phyloP scores from a whole-genome alignment of 2,113 vertebrate genomes.

The Helogale parvula region DNA sequence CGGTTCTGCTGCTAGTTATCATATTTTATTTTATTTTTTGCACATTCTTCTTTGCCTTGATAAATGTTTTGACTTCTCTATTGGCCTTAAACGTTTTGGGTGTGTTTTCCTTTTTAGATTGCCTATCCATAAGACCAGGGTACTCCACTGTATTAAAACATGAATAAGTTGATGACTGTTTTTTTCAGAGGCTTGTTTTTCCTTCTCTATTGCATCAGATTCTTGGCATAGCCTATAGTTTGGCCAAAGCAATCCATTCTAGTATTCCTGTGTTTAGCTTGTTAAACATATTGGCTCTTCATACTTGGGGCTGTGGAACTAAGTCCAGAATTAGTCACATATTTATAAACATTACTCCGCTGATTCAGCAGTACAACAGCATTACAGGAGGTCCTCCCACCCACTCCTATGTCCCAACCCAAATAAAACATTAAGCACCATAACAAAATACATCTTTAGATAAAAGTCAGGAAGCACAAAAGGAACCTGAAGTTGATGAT shows the following conservation, averaged over 20 bases:
- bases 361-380: constrained; percentile 39
- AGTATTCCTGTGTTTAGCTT: constrained; percentile 52
- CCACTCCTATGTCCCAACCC: background rate
- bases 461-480: constrained; percentile 52
- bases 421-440: constrained; percentile 55
- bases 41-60: constrained; percentile 16
- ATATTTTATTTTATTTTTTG: background rate
- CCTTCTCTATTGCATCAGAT: constrained; percentile 63
- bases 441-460: constrained; percentile 41
- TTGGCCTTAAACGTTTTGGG: background rate
- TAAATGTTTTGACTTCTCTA: constrained; percentile 6
- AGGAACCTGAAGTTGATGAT: constrained; percentile 30
- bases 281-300: constrained; percentile 58
- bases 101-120: background rate
- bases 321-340: constrained; percentile 63
- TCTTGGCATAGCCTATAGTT: constrained; percentile 58
- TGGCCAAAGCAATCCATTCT: constrained; percentile 40
- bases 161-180: constrained; percentile 6
- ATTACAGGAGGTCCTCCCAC: background rate
- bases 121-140: constrained; percentile 35
- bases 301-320: constrained; percentile 54
- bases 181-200: constrained; percentile 28
- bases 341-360: constrained; percentile 66
- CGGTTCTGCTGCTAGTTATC: background rate
- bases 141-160: constrained; percentile 53